Percentiles rank a stretch among this genome's conserved stretches.
phyloP scores from a whole-genome alignment of 2,888 invertebrate species.

The Mimachlamys varia region DNA sequence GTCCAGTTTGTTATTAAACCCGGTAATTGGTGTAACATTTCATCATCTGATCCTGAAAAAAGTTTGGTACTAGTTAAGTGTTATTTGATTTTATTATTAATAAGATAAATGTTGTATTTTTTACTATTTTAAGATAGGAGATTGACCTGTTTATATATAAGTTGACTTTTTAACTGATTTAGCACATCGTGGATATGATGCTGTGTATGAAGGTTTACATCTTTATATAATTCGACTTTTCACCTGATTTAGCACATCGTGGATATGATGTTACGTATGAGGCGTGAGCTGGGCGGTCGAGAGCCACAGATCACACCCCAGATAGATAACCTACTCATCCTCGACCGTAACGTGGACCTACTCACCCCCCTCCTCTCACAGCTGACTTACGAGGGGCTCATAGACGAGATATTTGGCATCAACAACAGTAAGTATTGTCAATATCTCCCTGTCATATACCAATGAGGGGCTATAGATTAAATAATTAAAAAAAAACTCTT shows the following conservation, averaged over 20 bases:
- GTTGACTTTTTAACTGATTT: conserved; percentile 37
- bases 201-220: conserved; percentile 86
- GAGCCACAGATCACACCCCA: conserved; percentile 84
- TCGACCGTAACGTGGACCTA: conserved; percentile 96
- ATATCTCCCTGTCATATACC: conserved; percentile 67
- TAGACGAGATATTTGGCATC: conserved; percentile 97
- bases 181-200: conserved; percentile 93
- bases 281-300: conserved; percentile 84
- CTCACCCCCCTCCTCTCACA: conserved; percentile 96
- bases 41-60: too few relatives aligned
- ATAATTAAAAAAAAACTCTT: too few relatives aligned
- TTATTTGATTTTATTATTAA: too few relatives aligned
- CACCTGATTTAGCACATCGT: conserved; percentile 86
- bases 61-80: too few relatives aligned
- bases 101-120: too few relatives aligned
- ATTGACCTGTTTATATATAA: not conserved
- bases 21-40: too few relatives aligned
- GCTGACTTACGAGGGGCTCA: conserved; percentile 97
- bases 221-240: not conserved
- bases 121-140: too few relatives aligned
- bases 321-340: conserved; percentile 93
- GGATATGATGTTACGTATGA: conserved; percentile 90
- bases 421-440: conserved; percentile 82
- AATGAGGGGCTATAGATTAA: not conserved
- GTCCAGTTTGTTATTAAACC: too few relatives aligned